Evolutionary conservation across 2,888 invertebrate genomes (phyloP), one percentile per base, ranked within the genome.

Genomic region (Cetonia aurata): DNA sequence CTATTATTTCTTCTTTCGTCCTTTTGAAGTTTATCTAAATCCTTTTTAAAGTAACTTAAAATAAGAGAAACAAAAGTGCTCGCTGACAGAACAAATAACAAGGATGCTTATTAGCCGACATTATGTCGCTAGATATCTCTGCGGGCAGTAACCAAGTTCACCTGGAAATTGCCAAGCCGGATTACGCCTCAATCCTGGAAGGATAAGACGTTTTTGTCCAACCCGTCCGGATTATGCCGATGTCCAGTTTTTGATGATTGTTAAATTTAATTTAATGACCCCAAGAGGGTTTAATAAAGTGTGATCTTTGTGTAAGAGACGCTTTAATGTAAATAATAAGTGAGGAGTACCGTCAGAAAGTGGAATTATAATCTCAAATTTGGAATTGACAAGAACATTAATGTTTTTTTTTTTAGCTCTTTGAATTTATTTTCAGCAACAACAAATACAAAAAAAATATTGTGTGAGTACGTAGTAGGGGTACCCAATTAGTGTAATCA

Each of bases 231-330:
- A 65, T 65, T 65, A 65, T 41, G 8, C 50, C 17, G 50, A 65
- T 52, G 62, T 50, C 37, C 50, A 52, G 50, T 65, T 65, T 50
- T 65, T 65, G 62, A 65, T 65, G 50, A 65, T 65, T 65, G 62
- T 50, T 50, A 65, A 8, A 50, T 65, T 65, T 65, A 65, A 65
- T 52, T 37, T 50, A 37, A 15, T 52, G 15, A 17, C 41, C 50
- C 17, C n/a, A 50, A 50, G 17, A 41, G 37, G 25, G 46, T 37
- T 17, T 33, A 12, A 17, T 52, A 37, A 17, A 17, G 50, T 37
- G 17, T 65, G 50, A 50, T 50, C 17, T 50, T 37, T 33, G 17
- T 12, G 33, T 52, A 41, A 46, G 33, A 42, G 19, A 17, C 6
- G 44, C 13, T 31, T 37, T n/a, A n/a, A 37, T 8, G 17, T 62